These are phyloP conservation scores for Vulpes lagopus DNA, from an alignment of 2,113 vertebrate species.

Conservation along the genomic window DNA sequence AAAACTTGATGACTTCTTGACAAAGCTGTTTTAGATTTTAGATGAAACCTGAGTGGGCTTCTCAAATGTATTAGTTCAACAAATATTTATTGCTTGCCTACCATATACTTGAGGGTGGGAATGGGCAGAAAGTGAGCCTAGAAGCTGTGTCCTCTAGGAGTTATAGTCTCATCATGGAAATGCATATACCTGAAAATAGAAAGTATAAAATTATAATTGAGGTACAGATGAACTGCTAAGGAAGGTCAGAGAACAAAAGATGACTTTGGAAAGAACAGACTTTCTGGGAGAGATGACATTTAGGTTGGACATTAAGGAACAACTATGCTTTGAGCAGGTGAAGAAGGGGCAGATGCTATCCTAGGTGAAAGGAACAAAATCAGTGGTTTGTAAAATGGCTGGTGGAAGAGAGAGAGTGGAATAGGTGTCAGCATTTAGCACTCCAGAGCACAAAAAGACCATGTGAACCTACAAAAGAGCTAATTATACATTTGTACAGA, in stretches of 20 bases:
- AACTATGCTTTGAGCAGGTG: neutral
- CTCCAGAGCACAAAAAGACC: neutral
- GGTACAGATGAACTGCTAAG: neutral
- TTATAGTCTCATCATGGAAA: neutral
- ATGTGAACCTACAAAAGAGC: neutral
- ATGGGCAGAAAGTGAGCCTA: neutral
- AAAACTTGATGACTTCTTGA: neutral
- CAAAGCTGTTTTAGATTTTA: constrained; percentile 39
- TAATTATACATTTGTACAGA: neutral
- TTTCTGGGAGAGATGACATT: neutral
- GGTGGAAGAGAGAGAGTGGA: neutral
- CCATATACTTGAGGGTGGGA: neutral
- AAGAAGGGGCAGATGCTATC: neutral
- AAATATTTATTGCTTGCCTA: constrained; percentile 9
- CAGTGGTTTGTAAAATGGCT: neutral
- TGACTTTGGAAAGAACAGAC: neutral
- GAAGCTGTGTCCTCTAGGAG: neutral
- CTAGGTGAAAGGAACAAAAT: neutral
- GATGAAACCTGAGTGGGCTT: neutral
- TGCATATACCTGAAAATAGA: neutral
- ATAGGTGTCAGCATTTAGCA: neutral
- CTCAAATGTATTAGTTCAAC: constrained; percentile 32
- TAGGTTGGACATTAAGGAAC: neutral
- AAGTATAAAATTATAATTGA: neutral
- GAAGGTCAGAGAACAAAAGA: neutral